A percentile compares a stretch with the other conserved stretches of the same genome.
phyloP scores from a whole-genome alignment of 2,797 vertebrate species.

The Sebastes iracundus region DNA sequence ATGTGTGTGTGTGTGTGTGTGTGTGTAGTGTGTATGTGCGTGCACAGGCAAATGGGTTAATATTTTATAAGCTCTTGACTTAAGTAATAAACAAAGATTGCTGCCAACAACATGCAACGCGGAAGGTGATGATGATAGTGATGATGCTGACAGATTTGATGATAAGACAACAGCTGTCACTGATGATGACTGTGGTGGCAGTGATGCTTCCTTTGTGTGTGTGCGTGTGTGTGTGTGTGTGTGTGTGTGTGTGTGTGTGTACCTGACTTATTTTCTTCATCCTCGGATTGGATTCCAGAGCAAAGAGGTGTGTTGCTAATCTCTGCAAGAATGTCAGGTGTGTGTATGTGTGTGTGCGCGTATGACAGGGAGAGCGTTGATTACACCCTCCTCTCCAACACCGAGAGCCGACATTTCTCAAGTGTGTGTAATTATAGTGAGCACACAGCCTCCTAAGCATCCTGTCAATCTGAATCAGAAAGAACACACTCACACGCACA shows the following conservation, averaged over 20 bases:
- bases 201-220: conserved; percentile 50
- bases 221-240: conserved; percentile 27
- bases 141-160: conserved; percentile 69
- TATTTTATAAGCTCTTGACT: conserved; percentile 35
- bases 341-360: conserved; percentile 45
- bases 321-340: conserved; percentile 84
- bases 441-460: conserved; percentile 82
- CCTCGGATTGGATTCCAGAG: conserved; percentile 75
- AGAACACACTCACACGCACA: conserved; percentile 64
- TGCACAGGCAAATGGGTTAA: conserved; percentile 1
- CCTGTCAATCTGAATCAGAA: conserved; percentile 85
- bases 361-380: conserved; percentile 66
- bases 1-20: too few species aligned
- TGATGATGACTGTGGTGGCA: conserved; percentile 62
- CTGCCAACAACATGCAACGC: conserved; percentile 46
- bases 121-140: conserved; percentile 60
- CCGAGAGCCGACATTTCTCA: conserved; percentile 79
- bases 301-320: conserved; percentile 82
- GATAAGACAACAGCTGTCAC: conserved; percentile 70
- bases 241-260: conserved; percentile 40
- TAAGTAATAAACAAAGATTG: conserved; percentile 54
- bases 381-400: conserved; percentile 78
- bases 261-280: conserved; percentile 64
- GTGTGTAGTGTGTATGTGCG: not conserved
- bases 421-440: conserved; percentile 85